Conservation (phyloP, 2,797 vertebrate species). For the Astyanax mexicanus region DNA sequence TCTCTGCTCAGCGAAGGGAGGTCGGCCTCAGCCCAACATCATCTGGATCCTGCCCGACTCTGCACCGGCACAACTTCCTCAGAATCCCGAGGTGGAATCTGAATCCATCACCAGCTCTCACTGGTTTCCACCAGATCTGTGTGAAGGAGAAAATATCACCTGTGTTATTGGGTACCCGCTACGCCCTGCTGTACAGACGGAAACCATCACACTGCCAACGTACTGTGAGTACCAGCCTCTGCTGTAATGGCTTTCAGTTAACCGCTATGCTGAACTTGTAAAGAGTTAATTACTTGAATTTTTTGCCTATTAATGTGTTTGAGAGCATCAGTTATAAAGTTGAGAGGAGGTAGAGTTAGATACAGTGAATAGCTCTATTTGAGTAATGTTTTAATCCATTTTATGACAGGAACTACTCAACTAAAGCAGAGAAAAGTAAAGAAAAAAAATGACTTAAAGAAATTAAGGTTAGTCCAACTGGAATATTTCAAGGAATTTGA, state of each 20-base stretch:
- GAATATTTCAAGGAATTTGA: no score
- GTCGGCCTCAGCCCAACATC: conserved; percentile 73
- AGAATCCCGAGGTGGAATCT: conserved; percentile 22
- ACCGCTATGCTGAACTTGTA: no score
- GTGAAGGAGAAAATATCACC: conserved; percentile 69
- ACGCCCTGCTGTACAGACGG: conserved; percentile 59
- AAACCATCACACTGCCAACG: conserved; percentile 62
- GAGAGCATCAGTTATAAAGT: no score
- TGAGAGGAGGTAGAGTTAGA: no score
- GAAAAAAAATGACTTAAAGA: no score
- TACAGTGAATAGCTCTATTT: no score
- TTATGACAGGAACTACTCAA: no score
- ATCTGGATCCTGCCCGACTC: conserved; percentile 65
- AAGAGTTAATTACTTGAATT: no score
- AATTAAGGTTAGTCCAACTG: no score
- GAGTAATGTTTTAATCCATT: no score
- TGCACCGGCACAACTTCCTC: conserved; percentile 34
- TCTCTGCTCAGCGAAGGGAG: conserved; percentile 74
- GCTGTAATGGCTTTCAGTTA: neutral
- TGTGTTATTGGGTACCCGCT: conserved; percentile 73
- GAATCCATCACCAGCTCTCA: conserved; percentile 58
- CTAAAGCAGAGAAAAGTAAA: no score
- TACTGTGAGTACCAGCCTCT: conserved; percentile 69
- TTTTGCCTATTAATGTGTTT: no score
- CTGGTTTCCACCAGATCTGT: conserved; percentile 55